Base-by-base conservation (phyloP, 1,140 invertebrate genomes). In the Helicorthomorpha holstii region DNA sequence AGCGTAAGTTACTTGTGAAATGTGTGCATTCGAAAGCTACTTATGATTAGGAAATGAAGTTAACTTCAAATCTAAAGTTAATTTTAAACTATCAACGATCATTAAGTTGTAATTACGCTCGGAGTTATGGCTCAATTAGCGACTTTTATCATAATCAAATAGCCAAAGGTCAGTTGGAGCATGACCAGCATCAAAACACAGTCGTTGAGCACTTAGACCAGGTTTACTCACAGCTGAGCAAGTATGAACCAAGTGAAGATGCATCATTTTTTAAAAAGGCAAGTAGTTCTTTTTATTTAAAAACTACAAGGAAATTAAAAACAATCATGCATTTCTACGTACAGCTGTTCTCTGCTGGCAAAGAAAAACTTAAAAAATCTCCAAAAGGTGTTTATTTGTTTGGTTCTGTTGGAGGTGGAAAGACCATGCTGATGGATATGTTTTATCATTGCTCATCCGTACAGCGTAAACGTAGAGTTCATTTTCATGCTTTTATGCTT, bases 361-460 rank as follows among this genome's bases (percentile, higher is more conserved):
- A 27, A 34, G 16, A 16, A 16, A 34, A 16, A 7, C 29, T 7
- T 16, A 52, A n/a, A 38, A 54, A 51, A 50, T 27, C 22, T 27
- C 55, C 63, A 19, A 65, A 65, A 59, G 73, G 74, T 14, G 54
- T 77, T 10, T 77, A 77, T 58, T 55, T 76, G 2, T 65, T 71
- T 62, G 75, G 74, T 42, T 65, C 69, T 55, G 75, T 76, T 49
- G 73, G 91, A 45, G 85, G 89, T 62, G 91, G 91, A 51, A 95
- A 99, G 76, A 98, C 95, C 12, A 98, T 98, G 83, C 69, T 98
- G 24, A 98, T 98, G 95, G 94, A 99, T 71, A 66, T 98, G 58
- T 97, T 98, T 69, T 92, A 85, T 73, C 76, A 90, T 62, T 79
- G 78, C 59, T 81, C 79, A 65, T 57, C 63, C 38, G 58, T 71